phyloP scores from a whole-genome alignment of 1,140 invertebrate genomes.

The Magallana gigas region DNA sequence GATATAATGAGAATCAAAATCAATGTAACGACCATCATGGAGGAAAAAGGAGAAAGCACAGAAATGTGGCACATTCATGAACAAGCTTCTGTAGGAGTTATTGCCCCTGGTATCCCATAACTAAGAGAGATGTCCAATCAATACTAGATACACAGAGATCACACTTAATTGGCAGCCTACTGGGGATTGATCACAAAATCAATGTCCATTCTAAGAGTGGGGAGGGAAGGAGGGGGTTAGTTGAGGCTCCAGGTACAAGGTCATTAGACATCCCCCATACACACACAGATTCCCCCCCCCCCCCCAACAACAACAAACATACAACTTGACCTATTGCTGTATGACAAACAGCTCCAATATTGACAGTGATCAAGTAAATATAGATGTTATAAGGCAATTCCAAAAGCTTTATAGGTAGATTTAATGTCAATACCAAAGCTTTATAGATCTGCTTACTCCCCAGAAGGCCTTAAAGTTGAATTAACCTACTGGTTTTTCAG shows the following conservation, averaged over 20 bases:
- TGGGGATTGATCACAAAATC: background rate
- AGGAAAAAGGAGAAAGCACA: no score
- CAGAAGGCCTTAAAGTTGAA: no score
- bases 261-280: background rate
- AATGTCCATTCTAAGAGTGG: background rate
- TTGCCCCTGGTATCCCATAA: background rate
- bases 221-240: background rate
- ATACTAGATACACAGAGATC: slow-evolving; percentile 24
- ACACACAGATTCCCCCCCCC: background rate
- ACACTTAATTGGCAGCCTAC: slow-evolving; percentile 4
- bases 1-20: no score
- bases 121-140: background rate
- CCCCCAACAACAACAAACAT: background rate
- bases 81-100: background rate
- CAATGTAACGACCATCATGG: no score
- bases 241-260: background rate
- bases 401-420: no score
- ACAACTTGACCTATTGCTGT: no score
- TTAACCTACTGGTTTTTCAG: background rate
- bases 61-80: background rate
- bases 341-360: no score
- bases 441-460: no score
- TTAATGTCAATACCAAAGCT: no score
- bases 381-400: background rate
- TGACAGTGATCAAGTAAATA: background rate